phyloP scores from a whole-genome alignment of 2,113 vertebrate genomes.

The Helogale parvula region DNA sequence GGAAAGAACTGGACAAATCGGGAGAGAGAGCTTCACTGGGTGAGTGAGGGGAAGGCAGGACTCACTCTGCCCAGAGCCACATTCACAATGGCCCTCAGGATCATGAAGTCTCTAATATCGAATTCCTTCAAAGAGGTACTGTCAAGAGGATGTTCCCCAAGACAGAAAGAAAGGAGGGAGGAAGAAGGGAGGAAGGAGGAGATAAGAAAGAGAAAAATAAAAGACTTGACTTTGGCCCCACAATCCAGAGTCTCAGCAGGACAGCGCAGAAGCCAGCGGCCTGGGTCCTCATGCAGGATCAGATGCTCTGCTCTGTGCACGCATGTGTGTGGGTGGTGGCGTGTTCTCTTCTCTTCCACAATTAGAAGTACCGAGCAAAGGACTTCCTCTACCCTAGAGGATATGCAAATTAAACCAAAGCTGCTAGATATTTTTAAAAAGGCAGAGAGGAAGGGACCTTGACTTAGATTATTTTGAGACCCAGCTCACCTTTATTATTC shows the following conservation, averaged over 20 bases:
- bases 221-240: neutral
- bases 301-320: neutral
- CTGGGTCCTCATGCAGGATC: neutral
- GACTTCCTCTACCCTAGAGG: slow-evolving; percentile 67
- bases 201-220: neutral
- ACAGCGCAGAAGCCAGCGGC: neutral
- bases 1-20: neutral
- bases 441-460: slow-evolving; percentile 57
- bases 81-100: neutral
- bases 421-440: slow-evolving; percentile 64
- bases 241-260: neutral
- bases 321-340: slow-evolving; percentile 39
- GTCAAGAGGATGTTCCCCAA: neutral
- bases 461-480: slow-evolving; percentile 60
- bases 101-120: neutral
- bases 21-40: neutral
- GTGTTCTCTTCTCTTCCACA: slow-evolving; percentile 63
- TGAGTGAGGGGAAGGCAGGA: neutral
- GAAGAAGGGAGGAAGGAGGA: too few species aligned
- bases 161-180: neutral
- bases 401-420: slow-evolving; percentile 70
- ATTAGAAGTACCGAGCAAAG: slow-evolving; percentile 78
- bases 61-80: neutral
- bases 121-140: neutral
- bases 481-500: slow-evolving; percentile 21